Percentiles rank a stretch among this genome's conserved stretches.
phyloP scores from a whole-genome alignment of 2,888 invertebrate species.

The Melieria omissa region DNA sequence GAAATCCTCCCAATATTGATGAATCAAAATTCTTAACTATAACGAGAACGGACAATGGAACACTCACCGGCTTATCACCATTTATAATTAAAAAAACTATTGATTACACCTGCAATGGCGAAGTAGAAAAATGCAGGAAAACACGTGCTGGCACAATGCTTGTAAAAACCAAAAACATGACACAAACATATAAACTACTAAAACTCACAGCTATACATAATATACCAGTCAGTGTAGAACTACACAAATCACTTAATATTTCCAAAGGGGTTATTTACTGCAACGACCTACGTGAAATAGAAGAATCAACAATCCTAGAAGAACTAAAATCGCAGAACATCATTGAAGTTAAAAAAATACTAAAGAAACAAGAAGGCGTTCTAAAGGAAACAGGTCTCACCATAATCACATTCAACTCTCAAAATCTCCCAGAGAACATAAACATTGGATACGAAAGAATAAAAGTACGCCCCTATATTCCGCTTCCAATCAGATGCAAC shows the following conservation, averaged over 20 bases:
- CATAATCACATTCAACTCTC: neutral
- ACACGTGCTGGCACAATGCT: neutral
- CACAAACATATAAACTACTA: neutral
- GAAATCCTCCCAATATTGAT: neutral
- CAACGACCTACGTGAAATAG: neutral
- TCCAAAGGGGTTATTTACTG: slow-evolving; percentile 3
- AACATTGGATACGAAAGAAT: slow-evolving; percentile 5
- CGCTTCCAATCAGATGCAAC: neutral
- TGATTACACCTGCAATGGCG: neutral
- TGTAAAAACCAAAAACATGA: neutral
- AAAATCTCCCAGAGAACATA: neutral
- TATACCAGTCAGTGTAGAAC: neutral
- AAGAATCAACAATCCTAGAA: neutral
- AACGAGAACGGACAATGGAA: neutral
- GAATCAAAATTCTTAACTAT: neutral
- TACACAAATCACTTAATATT: slow-evolving; percentile 2
- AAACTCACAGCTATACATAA: neutral
- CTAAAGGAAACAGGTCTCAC: too few relatives aligned
- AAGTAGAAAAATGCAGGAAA: neutral
- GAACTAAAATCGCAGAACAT: slow-evolving; percentile 8
- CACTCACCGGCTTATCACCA: neutral
- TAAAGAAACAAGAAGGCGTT: too few relatives aligned
- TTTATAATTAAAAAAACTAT: neutral
- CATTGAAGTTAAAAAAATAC: neutral
- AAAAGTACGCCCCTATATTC: neutral